A percentile compares a stretch with the other conserved stretches of the same genome.
Evolutionary conservation across 2,113 vertebrate species (phyloP).

Genomic region (Carettochelys insculpta): DNA sequence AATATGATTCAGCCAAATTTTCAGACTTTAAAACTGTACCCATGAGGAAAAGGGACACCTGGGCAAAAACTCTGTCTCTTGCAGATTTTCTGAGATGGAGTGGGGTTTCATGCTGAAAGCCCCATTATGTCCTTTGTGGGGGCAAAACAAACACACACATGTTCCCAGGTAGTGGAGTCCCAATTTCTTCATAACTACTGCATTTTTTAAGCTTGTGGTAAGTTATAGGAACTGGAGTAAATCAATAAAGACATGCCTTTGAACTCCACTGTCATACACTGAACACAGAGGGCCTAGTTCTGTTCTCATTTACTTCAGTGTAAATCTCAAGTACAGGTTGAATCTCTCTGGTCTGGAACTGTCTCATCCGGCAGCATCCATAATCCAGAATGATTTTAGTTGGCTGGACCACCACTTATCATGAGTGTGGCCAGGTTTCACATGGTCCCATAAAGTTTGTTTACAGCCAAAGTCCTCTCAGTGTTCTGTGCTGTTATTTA

Average conservation of each 20-base stretch:
- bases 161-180: neutral
- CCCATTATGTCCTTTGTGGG: neutral
- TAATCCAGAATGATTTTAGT: no score
- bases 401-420: no score
- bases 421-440: no score
- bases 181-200: neutral
- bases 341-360: no score
- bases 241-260: neutral
- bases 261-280: neutral
- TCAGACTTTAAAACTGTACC: neutral
- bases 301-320: neutral
- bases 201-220: neutral
- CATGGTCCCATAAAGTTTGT: no score
- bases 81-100: neutral
- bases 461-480: no score
- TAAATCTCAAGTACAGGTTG: neutral
- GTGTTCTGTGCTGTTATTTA: no score
- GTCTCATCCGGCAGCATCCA: no score
- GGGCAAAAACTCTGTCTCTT: neutral
- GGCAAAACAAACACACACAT: rapidly evolving
- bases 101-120: neutral
- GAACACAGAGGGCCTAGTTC: neutral
- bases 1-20: neutral
- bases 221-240: neutral
- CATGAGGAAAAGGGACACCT: neutral